These are phyloP conservation scores for Vimba vimba DNA, from an alignment of 2,113 vertebrate species.

Conservation along the genomic window DNA sequence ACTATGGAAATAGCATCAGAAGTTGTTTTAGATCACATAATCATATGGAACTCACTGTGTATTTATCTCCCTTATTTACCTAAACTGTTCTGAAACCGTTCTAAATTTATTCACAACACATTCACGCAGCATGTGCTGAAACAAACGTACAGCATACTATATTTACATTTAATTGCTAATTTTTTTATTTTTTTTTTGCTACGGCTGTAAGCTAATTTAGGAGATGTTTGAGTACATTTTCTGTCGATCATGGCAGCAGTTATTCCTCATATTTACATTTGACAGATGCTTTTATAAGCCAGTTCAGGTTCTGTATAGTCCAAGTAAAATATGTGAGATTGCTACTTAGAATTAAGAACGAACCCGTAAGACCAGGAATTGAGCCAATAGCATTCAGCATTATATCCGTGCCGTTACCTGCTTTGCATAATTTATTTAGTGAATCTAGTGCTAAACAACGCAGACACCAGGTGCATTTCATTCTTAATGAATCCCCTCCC, in stretches of 20 bases:
- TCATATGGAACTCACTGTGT: not conserved
- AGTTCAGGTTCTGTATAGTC: not conserved
- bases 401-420: not conserved
- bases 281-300: not conserved
- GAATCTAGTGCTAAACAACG: not conserved
- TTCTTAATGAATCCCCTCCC: constrained; percentile 40
- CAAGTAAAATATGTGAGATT: not conserved
- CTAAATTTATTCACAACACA: not conserved
- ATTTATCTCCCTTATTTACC: constrained; percentile 1
- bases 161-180: not conserved
- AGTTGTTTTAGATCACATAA: not conserved
- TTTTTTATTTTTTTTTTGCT: not conserved
- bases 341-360: not conserved
- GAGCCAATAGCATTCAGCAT: not conserved
- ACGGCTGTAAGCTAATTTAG: not conserved
- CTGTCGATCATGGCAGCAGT: not conserved
- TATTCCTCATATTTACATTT: not conserved
- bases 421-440: constrained; percentile 19
- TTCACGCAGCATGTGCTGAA: not conserved
- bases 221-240: not conserved
- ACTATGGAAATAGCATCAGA: not conserved
- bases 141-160: not conserved
- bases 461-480: constrained; percentile 15
- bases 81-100: not conserved
- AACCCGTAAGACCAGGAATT: not conserved